phyloP scores from a whole-genome alignment of 2,888 invertebrate species.

The Embidobia sp. region DNA sequence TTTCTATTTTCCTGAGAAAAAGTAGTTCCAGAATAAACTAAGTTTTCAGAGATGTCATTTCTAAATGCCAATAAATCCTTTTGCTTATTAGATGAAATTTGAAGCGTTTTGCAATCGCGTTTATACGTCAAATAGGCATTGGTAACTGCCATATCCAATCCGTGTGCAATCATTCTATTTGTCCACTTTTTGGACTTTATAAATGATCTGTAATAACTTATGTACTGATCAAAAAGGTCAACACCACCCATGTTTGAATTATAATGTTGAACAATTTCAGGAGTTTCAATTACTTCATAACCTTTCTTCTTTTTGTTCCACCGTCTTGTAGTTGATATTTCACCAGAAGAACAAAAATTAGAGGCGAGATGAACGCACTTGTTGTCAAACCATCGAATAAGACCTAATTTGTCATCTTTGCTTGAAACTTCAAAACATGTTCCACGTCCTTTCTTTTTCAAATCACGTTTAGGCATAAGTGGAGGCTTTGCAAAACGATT shows the following conservation, averaged over 20 bases:
- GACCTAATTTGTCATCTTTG: not conserved
- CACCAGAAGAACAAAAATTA: slow-evolving; percentile 1
- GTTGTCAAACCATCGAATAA: slow-evolving; percentile 22
- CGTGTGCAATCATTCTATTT: slow-evolving; percentile 8
- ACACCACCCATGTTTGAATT: slow-evolving; percentile 19
- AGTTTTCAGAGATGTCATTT: slow-evolving; percentile 70
- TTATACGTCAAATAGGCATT: slow-evolving; percentile 12
- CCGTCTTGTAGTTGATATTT: slow-evolving; percentile 3
- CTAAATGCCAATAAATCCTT: slow-evolving; percentile 73
- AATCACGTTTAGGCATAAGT: slow-evolving; percentile 1
- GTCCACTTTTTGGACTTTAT: slow-evolving; percentile 22
- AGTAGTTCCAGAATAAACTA: slow-evolving; percentile 67
- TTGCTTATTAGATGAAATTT: slow-evolving; percentile 65
- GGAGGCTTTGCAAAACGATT: slow-evolving; percentile 4
- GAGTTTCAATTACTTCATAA: slow-evolving; percentile 3
- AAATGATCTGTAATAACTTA: slow-evolving; percentile 3
- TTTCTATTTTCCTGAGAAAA: too few relatives aligned
- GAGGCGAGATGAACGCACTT: slow-evolving; percentile 9
- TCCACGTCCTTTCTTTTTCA: slow-evolving; percentile 3
- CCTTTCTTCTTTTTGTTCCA: slow-evolving; percentile 7
- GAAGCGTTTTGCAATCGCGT: slow-evolving; percentile 60
- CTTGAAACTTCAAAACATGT: slow-evolving; percentile 1
- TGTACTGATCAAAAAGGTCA: slow-evolving; percentile 4
- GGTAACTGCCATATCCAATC: slow-evolving; percentile 2
- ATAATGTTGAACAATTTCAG: slow-evolving; percentile 8